Conservation (phyloP, 2,797 vertebrate species). For the Phoebastria nigripes region DNA sequence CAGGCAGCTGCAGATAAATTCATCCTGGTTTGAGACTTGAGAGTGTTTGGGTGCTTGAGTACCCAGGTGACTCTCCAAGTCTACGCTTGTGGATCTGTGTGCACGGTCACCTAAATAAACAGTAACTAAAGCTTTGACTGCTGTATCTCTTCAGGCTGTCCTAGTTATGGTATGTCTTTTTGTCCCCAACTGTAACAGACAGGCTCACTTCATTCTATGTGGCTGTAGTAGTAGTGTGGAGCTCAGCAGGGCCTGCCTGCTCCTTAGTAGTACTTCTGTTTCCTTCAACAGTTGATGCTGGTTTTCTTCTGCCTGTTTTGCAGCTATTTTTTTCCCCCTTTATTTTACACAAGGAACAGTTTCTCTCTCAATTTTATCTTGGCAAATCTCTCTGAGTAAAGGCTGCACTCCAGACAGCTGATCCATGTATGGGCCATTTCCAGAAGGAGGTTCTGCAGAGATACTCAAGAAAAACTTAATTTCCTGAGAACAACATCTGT, state of each 20-base stretch:
- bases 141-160: not conserved
- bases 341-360: not conserved
- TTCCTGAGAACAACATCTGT: not conserved
- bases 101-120: not conserved
- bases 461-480: not conserved
- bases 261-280: not conserved
- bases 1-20: not conserved
- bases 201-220: not conserved
- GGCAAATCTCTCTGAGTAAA: not conserved
- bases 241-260: not conserved
- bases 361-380: not conserved
- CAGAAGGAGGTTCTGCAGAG: not conserved
- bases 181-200: not conserved
- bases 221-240: not conserved
- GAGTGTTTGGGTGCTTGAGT: not conserved
- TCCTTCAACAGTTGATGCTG: not conserved
- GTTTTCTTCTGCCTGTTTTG: not conserved
- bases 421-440: not conserved
- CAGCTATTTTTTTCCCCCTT: not conserved
- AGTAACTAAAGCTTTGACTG: not conserved
- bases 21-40: not conserved
- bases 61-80: not conserved
- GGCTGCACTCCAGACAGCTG: not conserved
- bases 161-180: not conserved
- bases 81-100: rapidly evolving